Base-by-base conservation (phyloP, 2,113 vertebrate species). In the Geothlypis trichas region DNA sequence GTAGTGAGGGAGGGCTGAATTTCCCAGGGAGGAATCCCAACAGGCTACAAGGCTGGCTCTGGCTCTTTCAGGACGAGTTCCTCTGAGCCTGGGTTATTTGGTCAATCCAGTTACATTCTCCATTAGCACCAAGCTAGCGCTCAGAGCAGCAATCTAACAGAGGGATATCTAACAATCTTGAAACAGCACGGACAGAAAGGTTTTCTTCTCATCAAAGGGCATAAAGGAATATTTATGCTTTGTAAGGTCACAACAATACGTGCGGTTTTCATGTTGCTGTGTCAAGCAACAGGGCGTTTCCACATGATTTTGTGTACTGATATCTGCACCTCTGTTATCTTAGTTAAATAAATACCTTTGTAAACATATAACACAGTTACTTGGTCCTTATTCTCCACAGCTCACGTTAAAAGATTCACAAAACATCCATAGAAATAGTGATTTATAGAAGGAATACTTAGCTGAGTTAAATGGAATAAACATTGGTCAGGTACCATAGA, bases 341-440 rank as follows among this genome's bases (percentile, higher is more conserved):
- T 98, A 97, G 94, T 93, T 91, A 97, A 98, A 98, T 97, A 85
- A 95, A 86, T 89, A 97, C 51, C 87, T 97, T 82, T 91, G 96
- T 96, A 97, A 98, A 97, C 95, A 97, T 97, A 95, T 90, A 97
- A 95, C 97, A 97, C 93, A 97, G 90, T 97, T 97, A 97, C 96
- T 95, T 97, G 97, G 97, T 95, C 86, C 85, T 92, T 97, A 96
- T 93, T 95, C 65, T 93, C 93, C 92, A 97, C 76, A 79, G 79
- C 81, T 95, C 92, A 97, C 92, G 11, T 92, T 90, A 94, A 97
- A 98, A 97, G 82, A 95, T 41, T 93, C 97, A 98, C 96, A 97
- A 97, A 98, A 97, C 92, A 95, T 74, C 93, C 97, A 91, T 96
- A 96, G 97, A 98, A 98, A 95, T 97, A 97, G 97, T 88, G 95